Evolutionary conservation across 2,113 vertebrate genomes (phyloP).

Genomic region (Calyptomena viridis): DNA sequence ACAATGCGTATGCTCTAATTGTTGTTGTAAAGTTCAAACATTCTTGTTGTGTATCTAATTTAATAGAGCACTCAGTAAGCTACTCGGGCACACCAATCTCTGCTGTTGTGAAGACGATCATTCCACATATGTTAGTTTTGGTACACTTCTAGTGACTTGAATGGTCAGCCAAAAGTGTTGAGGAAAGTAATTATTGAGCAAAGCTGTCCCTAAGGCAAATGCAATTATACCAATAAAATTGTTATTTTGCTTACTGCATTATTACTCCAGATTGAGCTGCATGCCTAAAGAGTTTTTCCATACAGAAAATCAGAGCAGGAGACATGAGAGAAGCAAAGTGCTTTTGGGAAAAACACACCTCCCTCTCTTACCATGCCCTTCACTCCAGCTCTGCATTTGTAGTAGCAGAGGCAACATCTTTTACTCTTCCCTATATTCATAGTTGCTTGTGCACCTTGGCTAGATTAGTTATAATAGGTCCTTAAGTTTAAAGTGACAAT

Average conservation of each 20-base stretch:
- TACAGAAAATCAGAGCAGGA: background rate
- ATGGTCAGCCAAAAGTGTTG: background rate
- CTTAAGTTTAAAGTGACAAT: background rate
- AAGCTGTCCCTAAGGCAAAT: background rate
- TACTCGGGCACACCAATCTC: background rate
- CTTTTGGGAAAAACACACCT: background rate
- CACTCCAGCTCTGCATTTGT: background rate
- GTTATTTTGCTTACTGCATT: background rate
- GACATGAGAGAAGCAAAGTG: background rate
- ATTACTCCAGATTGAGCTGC: background rate
- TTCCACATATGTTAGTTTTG: background rate
- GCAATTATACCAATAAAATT: background rate
- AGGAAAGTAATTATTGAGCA: background rate
- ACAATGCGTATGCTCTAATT: background rate
- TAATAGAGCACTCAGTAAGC: background rate
- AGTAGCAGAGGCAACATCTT: background rate
- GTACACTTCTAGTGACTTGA: background rate
- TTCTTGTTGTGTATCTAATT: background rate
- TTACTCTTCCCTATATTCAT: background rate
- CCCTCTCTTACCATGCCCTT: background rate
- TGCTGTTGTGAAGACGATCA: background rate
- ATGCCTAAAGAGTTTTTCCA: background rate
- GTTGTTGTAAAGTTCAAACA: background rate
- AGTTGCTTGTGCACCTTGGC: background rate
- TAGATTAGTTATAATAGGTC: background rate